These are phyloP conservation scores for Achroia grisella DNA, from an alignment of 1,140 invertebrate genomes.

Conservation along the genomic window DNA sequence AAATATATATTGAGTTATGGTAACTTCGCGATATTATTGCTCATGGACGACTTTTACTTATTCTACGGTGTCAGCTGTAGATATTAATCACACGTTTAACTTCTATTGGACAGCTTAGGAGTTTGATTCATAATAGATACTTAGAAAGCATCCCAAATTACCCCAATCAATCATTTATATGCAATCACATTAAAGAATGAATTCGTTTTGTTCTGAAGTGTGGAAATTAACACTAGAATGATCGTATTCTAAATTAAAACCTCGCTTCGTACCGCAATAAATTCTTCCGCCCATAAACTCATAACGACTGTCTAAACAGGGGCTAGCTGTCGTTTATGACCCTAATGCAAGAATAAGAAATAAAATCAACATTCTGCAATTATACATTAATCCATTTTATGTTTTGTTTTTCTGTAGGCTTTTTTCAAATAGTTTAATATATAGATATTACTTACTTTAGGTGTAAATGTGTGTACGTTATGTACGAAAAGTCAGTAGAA, in stretches of 20 bases:
- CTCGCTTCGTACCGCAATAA: constrained; percentile 47
- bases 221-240: constrained; percentile 53
- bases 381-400: constrained; percentile 20
- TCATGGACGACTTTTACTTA: constrained; percentile 8
- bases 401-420: constrained; percentile 3
- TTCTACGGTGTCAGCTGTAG: constrained; percentile 3
- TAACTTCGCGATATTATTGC: constrained; percentile 37
- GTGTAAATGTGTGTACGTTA: no score
- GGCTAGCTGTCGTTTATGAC: constrained; percentile 53
- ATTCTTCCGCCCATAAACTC: constrained; percentile 56
- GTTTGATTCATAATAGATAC: no score
- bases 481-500: no score
- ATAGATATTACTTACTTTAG: no score
- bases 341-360: constrained; percentile 40
- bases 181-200: background rate
- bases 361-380: constrained; percentile 25
- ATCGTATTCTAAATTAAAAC: constrained; percentile 62
- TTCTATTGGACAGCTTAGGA: background rate
- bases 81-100: constrained; percentile 3
- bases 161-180: no score
- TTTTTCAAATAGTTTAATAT: constrained; percentile 1
- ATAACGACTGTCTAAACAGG: constrained; percentile 63
- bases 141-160: no score
- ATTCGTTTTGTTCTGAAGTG: constrained; percentile 24
- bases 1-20: constrained; percentile 66